phyloP scores from a whole-genome alignment of 2,888 invertebrate genomes.

The Oligia fasciuncula region DNA sequence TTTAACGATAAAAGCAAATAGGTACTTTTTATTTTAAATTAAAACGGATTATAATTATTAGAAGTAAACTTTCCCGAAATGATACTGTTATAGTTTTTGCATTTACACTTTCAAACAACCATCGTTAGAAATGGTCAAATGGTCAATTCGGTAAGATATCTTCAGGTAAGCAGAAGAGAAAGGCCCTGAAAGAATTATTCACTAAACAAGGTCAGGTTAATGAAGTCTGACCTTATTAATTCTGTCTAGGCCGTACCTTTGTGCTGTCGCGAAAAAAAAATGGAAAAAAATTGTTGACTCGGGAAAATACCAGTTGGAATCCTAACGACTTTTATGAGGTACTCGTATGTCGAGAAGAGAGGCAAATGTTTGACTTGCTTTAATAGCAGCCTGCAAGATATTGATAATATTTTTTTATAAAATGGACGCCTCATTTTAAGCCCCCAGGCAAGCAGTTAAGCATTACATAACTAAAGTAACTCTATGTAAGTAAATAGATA shows the following conservation, averaged over 20 bases:
- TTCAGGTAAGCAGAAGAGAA: neutral
- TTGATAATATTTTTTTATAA: neutral
- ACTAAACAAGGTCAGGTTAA: constrained; percentile 2
- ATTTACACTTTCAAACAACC: neutral
- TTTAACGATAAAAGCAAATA: neutral
- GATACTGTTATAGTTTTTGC: neutral
- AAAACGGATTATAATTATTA: neutral
- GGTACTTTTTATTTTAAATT: neutral
- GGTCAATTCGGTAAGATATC: constrained; percentile 11
- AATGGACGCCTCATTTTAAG: neutral
- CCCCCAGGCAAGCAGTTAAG: neutral
- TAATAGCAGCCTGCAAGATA: neutral
- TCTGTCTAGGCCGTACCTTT: constrained; percentile 8
- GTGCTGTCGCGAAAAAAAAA: constrained; percentile 13
- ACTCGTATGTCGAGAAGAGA: neutral
- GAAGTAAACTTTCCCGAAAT: neutral
- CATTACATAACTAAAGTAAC: neutral
- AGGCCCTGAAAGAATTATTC: neutral
- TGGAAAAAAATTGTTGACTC: constrained; percentile 32
- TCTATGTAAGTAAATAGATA: neutral
- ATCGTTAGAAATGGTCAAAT: neutral
- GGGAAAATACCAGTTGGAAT: constrained; percentile 24
- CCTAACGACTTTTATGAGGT: constrained; percentile 1
- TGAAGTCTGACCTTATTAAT: neutral
- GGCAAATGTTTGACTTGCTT: neutral